Evolutionary conservation across 2,797 vertebrate species (phyloP), one percentile per base, ranked within the genome.

Genomic region (Rhabdomys pumilio): DNA sequence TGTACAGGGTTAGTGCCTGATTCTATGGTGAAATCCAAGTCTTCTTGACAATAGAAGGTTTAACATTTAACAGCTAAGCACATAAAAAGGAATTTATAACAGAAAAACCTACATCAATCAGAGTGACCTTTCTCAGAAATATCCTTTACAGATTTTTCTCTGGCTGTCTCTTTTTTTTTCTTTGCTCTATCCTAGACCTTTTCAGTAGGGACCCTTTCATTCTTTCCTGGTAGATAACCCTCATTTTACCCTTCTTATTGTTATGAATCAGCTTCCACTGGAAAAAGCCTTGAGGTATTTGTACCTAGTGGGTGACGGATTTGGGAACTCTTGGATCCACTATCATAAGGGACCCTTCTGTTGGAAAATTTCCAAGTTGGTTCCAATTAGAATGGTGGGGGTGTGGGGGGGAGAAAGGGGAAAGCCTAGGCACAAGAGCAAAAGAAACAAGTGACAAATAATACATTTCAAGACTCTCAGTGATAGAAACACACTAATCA

Each of bases 91-190:
- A 97, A 98, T 97, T 95, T 82, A 31, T 93, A 93, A 91, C 89
- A 97, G 95, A 96, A 93, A 97, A 97, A 72, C 94, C 83, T 94
- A 96, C 95, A 96, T 97, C 95, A 96, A 72, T 95, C 67, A 92
- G 22, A 95, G 82, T 97, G 98, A 97, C 96, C 97, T 98, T 98
- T 98, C 97, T 97, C 98, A 97, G 97, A 97, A 90, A 97, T 96
- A 97, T 97, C 96, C 96, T 97, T 98, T 97, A 96, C 95, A 97
- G 95, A 88, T 91, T 97, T 97, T 97, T 91, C 95, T 97, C 94
- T 84, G 83, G 96, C 95, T 81, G 77, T 91, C 63, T 96, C 65
- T 90, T 97, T 97, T 96, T 69, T 96, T 69, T 96, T 96, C 65
- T 89, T 90, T 94, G 57, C 76, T 95, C 73, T 91, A 91, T 26